Percentiles rank a stretch among this genome's conserved stretches.
Conservation (phyloP, 2,888 invertebrate species). For the Leucozona laternaria region DNA sequence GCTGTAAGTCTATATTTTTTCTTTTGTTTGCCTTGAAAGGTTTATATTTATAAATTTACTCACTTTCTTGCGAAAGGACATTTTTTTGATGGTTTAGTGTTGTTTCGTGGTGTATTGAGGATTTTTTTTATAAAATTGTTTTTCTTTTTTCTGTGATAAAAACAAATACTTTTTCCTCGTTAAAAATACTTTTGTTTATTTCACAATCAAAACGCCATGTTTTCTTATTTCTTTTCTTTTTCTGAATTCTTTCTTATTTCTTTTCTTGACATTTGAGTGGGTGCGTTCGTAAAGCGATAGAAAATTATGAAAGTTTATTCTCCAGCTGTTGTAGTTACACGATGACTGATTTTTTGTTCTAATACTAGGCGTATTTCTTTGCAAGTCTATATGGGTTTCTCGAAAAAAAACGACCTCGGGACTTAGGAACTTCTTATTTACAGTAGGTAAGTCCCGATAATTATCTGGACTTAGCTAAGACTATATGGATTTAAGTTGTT, state of each 20-base stretch:
- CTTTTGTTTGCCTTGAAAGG: not conserved
- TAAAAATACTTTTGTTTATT: slow-evolving; percentile 62
- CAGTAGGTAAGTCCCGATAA: too few relatives aligned
- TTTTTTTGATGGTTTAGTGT: slow-evolving; percentile 18
- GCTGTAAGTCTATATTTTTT: slow-evolving; percentile 47
- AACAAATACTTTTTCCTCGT: slow-evolving; percentile 29
- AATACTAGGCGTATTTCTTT: too few relatives aligned
- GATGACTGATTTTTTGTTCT: too few relatives aligned
- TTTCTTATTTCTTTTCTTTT: slow-evolving; percentile 47
- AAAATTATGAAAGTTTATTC: too few relatives aligned
- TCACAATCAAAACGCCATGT: slow-evolving; percentile 64
- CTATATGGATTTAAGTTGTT: too few relatives aligned
- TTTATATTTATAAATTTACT: slow-evolving; percentile 13
- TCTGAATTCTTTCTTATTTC: not conserved
- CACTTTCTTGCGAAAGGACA: slow-evolving; percentile 71
- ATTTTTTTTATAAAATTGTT: slow-evolving; percentile 30
- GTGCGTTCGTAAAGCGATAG: slow-evolving; percentile 8
- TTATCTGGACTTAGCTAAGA: too few relatives aligned
- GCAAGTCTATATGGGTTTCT: too few relatives aligned
- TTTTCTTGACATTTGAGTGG: slow-evolving; percentile 51
- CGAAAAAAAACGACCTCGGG: too few relatives aligned
- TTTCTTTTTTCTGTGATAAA: slow-evolving; percentile 22
- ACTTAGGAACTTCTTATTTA: too few relatives aligned
- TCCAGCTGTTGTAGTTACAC: too few relatives aligned
- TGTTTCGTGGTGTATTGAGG: not conserved